These are phyloP conservation scores for Sebastes iracundus DNA, from an alignment of 2,797 vertebrate species.

Conservation along the genomic window DNA sequence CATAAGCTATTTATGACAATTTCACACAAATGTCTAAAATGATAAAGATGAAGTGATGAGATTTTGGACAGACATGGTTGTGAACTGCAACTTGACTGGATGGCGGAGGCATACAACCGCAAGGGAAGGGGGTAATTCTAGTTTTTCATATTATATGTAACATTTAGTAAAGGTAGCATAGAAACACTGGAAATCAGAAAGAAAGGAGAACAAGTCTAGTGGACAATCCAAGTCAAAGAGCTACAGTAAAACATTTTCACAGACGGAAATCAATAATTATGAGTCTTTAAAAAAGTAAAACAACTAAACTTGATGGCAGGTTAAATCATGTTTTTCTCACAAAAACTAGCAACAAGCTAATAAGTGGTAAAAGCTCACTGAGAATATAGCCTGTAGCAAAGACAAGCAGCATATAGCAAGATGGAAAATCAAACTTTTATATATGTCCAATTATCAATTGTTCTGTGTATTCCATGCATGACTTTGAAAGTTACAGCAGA, in stretches of 20 bases:
- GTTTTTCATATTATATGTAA: background rate
- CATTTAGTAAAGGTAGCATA: background rate
- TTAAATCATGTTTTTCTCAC: background rate
- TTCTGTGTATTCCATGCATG: background rate
- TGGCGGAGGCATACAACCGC: too few species aligned
- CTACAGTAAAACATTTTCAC: background rate
- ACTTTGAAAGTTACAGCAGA: constrained; percentile 1
- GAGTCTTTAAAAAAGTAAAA: background rate
- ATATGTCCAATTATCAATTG: background rate
- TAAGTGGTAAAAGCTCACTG: background rate
- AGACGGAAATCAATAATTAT: background rate
- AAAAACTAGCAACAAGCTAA: background rate
- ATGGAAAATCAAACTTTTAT: background rate
- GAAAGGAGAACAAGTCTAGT: background rate
- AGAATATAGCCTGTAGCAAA: background rate
- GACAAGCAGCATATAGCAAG: background rate
- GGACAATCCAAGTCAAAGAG: background rate
- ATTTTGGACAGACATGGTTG: too few species aligned
- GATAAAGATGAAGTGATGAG: too few species aligned
- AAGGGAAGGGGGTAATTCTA: too few species aligned
- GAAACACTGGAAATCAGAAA: background rate
- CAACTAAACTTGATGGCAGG: background rate
- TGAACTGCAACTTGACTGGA: too few species aligned
- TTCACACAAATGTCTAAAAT: too few species aligned
- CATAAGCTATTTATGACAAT: too few species aligned